Base-by-base conservation (phyloP, 2,797 vertebrate species). In the Myiotriccus ornatus region DNA sequence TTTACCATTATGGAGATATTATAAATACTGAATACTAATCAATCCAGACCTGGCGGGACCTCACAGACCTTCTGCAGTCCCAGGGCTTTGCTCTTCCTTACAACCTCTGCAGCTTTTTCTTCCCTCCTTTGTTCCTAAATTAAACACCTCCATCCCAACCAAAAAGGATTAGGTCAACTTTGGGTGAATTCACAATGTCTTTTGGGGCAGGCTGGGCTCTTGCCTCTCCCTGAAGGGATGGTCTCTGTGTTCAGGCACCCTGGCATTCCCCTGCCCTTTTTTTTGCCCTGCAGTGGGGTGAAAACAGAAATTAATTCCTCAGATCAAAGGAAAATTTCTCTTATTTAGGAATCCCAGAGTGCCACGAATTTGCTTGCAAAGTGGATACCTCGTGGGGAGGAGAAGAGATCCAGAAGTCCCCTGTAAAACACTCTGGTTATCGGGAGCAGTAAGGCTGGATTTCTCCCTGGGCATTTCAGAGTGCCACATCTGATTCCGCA, bases 21-120 rank as follows among this genome's bases (percentile, higher is more conserved):
- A 98, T 98, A 98, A 98, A 98, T 98, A 98, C 96, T 92, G 98
- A 98, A 98, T 98, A 98, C 98, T 98, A 98, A 98, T 98, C 97
- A 98, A 98, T 98, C 95, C 97, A 97, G 97, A 97, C 98, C 97
- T 97, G 97, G 87, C 0, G 79, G 91, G 97, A 98, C 98, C 98
- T 97, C 89, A 55, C 57, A 97, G 97, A 97, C 97, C 98, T 98
- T 97, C 95, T 91, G 87, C 95, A 97, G 94, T 94, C 90, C 60
- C 79, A 96, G 93, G 84, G 94, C 79, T 96, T 84, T 30, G 76
- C 84, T 96, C 84, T 97, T 95, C 77, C 65, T 83, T 41, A 71
- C 77, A 92, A 88, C 84, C 93, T 91, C 82, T 80, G 68, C 88
- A 78, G 52, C 32, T 44, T 79, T 82, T 73, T 71, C 63, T 79